Evolutionary conservation across 37 sponge, comb jelly and placozoan species (phyloP).

Genomic region (Eunapius fragilis): DNA sequence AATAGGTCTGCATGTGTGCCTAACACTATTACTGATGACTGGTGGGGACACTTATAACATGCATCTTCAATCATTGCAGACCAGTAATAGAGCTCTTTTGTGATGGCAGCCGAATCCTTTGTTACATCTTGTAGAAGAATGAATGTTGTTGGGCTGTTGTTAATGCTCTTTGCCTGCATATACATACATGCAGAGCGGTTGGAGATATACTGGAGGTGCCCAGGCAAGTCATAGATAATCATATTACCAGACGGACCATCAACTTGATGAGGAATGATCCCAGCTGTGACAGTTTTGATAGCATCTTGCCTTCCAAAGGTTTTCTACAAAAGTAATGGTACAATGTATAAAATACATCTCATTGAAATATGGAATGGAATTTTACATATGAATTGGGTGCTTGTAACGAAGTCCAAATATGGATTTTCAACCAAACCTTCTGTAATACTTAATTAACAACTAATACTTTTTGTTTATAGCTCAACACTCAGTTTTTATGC

Average conservation of each 20-base stretch:
- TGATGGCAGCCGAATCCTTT: background rate
- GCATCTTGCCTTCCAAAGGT: background rate
- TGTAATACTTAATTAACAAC: no score
- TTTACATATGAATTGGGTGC: no score
- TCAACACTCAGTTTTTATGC: no score
- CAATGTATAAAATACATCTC: no score
- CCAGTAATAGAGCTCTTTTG: slow-evolving; percentile 12
- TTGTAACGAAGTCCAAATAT: no score
- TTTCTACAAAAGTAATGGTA: background rate
- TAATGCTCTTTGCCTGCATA: slow-evolving; percentile 7
- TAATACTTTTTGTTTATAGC: no score
- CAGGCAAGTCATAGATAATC: slow-evolving; percentile 39
- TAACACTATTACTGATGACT: slow-evolving; percentile 2
- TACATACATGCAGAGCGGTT: no score
- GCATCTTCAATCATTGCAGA: background rate
- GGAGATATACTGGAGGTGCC: slow-evolving; percentile 23
- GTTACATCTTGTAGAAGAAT: background rate
- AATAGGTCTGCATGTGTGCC: slow-evolving; percentile 12
- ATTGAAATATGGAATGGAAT: no score
- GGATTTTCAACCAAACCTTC: no score
- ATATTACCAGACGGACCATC: background rate
- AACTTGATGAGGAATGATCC: background rate
- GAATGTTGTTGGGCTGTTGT: background rate
- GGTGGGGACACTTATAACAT: background rate
- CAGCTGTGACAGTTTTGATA: background rate